Base-by-base conservation (phyloP, 2,888 invertebrate species). In the Cryptophagus acutangulus region DNA sequence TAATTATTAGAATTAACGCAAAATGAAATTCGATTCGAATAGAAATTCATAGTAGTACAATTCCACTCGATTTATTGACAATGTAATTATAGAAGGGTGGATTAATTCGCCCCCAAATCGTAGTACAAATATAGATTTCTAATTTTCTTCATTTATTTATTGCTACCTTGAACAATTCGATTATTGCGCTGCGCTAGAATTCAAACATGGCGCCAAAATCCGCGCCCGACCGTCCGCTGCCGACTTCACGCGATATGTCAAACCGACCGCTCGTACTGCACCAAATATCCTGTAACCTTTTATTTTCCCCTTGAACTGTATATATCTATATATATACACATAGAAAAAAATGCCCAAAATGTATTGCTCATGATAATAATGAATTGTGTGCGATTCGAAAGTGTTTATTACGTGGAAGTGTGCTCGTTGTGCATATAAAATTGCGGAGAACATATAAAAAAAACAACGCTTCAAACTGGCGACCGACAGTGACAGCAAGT, bases 361-460 rank as follows among this genome's bases (percentile, higher is more conserved):
- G 79, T 74, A 73, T 77, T 74, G 75, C 75, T 79, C 78, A 79
- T 79, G 79, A 79, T 78, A 78, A 77, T 77, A 76, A 78, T 78
- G 76, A 74, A 71, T 73, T 73, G 70, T 73, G 74, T 74, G 69
- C 71, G 72, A 71, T 71, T 73, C 16, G 73, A 57, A 53, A 54
- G 58, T 57, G 62, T 57, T 54, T 54, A 48, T 52, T 60, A 59
- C 58, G 62, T 57, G 58, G 50, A 53, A 54, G 61, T 54, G 56
- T 53, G 54, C 53, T 61, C 58, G 59, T 58, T 56, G 63, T 62
- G 61, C 62, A 60, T 59, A 57, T 52, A 38, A 29, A n/a, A 40
- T 38, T 33, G 41, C n/a, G n/a, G n/a, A n/a, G n/a, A n/a, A n/a
- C n/a, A n/a, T n/a, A n/a, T 38, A 26, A 37, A 46, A 51, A 46